Conservation (phyloP, 2,113 vertebrate species). For the Aviceda subcristata region DNA sequence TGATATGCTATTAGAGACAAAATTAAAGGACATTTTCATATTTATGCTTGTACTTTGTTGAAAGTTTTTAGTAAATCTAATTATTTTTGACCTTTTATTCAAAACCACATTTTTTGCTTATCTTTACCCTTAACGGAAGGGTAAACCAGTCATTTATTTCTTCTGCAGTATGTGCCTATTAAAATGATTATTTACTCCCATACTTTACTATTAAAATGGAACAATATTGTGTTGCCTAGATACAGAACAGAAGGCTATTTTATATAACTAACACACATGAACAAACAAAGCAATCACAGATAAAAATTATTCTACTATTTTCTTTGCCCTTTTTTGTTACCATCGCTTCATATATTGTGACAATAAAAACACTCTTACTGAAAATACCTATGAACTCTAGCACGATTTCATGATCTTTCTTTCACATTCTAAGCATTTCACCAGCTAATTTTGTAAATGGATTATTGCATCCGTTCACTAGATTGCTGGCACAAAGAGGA, state of each 20-base stretch:
- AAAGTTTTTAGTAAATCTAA: background rate
- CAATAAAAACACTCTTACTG: background rate
- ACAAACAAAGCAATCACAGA: background rate
- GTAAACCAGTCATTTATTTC: background rate
- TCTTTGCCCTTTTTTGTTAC: background rate
- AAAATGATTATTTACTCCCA: background rate
- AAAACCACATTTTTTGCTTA: background rate
- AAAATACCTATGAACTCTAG: background rate
- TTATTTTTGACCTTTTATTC: background rate
- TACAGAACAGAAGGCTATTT: background rate
- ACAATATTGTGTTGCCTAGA: background rate
- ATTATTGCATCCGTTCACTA: background rate
- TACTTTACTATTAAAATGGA: background rate
- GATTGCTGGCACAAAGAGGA: background rate
- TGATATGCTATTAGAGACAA: background rate
- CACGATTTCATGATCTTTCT: background rate
- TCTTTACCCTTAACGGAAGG: background rate
- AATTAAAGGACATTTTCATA: background rate
- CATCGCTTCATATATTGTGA: background rate
- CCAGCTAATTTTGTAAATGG: background rate
- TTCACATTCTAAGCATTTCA: background rate
- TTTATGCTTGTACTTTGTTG: background rate
- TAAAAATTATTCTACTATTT: background rate
- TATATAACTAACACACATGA: background rate
- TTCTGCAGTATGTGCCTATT: background rate